Evolutionary conservation across 2,888 invertebrate species (phyloP), one percentile per base, ranked within the genome.

Genomic region (Microchrysa polita): DNA sequence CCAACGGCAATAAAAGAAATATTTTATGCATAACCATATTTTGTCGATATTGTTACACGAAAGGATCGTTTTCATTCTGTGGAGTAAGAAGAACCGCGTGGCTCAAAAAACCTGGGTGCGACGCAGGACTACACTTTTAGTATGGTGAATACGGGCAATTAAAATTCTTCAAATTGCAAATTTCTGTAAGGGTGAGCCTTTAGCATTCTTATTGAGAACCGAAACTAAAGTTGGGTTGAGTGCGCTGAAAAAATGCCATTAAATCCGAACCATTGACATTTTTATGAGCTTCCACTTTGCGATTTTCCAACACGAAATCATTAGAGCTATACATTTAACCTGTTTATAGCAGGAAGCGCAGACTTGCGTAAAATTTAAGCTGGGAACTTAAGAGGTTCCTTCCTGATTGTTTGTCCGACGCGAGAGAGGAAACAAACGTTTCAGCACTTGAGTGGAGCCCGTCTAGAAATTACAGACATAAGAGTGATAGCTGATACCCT

Each of bases 401-500:
- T 48, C 22, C 44, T 48, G 65, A 65, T 44, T 61, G 44, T 40
- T 40, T 40, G 61, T 34, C 27, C 40, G 40, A 48, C 48, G 27
- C 42, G 2, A n/a, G n/a, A 4, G 12, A 48, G 65, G 9, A 44
- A 22, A 65, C 40, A 65, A 65, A 44, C n/a, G 57, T 69, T 69
- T 69, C 69, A 69, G 42, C 55, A 69, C 69, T 57, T 69, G 48
- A 69, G 20, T 40, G 34, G 55, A 18, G 55, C 12, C 22, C 69
- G 40, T 53, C 69, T 40, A 57, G 67, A 52, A 69, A 12, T 22
- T 40, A 20, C 16, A 23, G 18, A 18, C 55, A n/a, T n/a, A 34
- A 34, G 20, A 55, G 20, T 42, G 69, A 69, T 57, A 69, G 55
- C 42, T 69, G 69, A 69, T 69, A 69, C 69, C 40, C 69, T 40